Percentiles rank a stretch among this genome's conserved stretches.
Conservation (phyloP, 2,888 invertebrate genomes). For the Branchellion lobata region DNA sequence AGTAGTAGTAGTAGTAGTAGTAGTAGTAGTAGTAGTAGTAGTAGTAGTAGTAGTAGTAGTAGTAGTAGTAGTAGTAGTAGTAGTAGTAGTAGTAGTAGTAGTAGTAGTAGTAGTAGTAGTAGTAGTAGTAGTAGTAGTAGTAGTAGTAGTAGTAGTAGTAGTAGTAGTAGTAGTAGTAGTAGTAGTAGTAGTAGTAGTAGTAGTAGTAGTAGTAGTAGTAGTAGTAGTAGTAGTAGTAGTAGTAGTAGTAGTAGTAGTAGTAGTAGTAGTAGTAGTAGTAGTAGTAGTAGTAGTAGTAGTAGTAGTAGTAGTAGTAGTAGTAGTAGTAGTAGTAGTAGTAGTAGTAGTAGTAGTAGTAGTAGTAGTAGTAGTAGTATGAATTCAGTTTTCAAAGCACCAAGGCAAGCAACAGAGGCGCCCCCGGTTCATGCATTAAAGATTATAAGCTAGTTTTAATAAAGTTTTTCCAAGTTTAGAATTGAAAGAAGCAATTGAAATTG, state of each 20-base stretch:
- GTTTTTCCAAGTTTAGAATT: no score
- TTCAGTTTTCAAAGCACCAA: no score
- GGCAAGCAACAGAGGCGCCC: no score
- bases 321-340: background rate
- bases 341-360: background rate
- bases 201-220: slow-evolving; percentile 9
- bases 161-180: slow-evolving; percentile 1
- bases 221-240: slow-evolving; percentile 9
- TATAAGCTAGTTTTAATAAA: background rate
- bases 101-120: slow-evolving; percentile 36
- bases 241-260: background rate
- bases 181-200: slow-evolving; percentile 9
- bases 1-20: slow-evolving; percentile 35
- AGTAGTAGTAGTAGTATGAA: no score
- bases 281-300: background rate
- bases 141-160: no score
- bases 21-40: slow-evolving; percentile 36
- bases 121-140: no score
- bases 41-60: slow-evolving; percentile 37
- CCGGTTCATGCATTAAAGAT: no score
- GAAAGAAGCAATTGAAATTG: no score
- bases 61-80: slow-evolving; percentile 37
- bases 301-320: background rate
- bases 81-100: slow-evolving; percentile 32
- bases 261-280: background rate